Conservation (phyloP, 2,113 vertebrate genomes). For the Cebus imitator region DNA sequence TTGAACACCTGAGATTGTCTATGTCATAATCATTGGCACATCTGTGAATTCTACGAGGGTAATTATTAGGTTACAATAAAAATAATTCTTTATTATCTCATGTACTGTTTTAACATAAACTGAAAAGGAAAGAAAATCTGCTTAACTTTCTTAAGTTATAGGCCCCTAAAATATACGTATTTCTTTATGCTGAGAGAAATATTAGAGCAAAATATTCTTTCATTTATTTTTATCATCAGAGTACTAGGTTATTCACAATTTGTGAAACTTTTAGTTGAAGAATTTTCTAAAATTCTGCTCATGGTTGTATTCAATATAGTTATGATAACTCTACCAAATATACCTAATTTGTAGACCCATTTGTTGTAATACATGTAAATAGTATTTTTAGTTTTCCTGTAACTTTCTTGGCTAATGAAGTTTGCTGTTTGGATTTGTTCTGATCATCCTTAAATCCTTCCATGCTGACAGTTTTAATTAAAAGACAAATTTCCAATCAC, state of each 20-base stretch:
- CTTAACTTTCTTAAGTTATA: not conserved
- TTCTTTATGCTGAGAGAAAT: not conserved
- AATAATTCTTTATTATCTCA: not conserved
- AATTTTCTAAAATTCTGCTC: not conserved
- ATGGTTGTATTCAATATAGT: not conserved
- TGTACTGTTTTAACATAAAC: not conserved
- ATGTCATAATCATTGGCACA: not conserved
- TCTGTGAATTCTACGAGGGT: not conserved
- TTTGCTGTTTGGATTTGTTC: constrained; percentile 73
- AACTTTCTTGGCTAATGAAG: constrained; percentile 74
- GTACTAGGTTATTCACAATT: not conserved
- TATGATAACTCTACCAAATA: not conserved
- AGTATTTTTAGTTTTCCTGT: constrained; percentile 65
- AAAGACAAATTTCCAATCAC: constrained; percentile 76
- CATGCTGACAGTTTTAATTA: constrained; percentile 78
- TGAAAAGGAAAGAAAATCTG: not conserved
- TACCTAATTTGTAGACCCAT: not conserved
- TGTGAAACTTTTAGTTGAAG: not conserved
- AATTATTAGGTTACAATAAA: not conserved
- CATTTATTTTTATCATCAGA: not conserved
- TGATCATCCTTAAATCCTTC: constrained; percentile 78
- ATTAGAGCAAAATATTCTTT: not conserved
- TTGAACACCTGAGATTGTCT: not conserved
- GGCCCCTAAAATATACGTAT: not conserved
- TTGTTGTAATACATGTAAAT: constrained; percentile 48